Conservation (phyloP, 2,797 vertebrate genomes). For the Sebastes baramenuke region DNA sequence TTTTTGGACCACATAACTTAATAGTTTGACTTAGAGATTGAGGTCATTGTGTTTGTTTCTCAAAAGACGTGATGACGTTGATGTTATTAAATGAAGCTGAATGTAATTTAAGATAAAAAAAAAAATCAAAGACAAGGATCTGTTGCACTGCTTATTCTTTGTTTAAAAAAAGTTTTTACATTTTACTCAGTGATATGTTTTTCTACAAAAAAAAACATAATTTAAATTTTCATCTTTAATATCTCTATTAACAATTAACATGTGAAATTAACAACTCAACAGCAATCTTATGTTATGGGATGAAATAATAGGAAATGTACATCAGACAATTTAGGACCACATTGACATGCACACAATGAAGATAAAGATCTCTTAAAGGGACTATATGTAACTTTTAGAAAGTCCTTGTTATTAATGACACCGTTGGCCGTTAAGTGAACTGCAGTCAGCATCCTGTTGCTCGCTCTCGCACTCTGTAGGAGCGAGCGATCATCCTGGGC, state of each 20-base stretch:
- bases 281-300: neutral
- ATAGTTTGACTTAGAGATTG: neutral
- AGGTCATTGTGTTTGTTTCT: neutral
- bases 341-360: neutral
- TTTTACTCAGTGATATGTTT: neutral
- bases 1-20: neutral
- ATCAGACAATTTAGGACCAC: neutral
- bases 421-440: no score
- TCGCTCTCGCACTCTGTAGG: rapidly evolving
- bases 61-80: neutral
- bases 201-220: neutral
- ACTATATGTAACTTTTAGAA: no score
- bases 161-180: neutral
- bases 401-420: no score
- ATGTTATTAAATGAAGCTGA: neutral
- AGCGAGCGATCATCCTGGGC: no score
- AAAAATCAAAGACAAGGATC: neutral
- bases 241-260: neutral
- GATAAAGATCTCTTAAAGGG: neutral
- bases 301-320: neutral
- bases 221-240: neutral
- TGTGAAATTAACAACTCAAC: neutral
- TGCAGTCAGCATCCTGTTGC: no score
- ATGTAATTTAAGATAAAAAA: neutral
- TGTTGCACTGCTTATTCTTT: neutral